Evolutionary conservation across 2,888 invertebrate species (phyloP), one percentile per base, ranked within the genome.

Genomic region (Beris chalybata): DNA sequence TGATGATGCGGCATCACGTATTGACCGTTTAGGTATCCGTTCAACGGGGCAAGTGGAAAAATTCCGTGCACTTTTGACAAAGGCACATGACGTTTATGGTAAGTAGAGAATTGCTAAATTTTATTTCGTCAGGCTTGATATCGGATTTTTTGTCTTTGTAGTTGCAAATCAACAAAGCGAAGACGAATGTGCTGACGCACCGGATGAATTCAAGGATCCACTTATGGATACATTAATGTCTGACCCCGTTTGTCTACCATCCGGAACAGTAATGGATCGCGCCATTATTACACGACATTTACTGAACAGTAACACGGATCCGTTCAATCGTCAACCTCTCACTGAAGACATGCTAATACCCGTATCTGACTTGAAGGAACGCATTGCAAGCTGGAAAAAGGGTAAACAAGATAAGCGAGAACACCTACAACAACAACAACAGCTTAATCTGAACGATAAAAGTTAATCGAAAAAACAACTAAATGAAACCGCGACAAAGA

Each of bases 211-310:
- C 80, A 89, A 90, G 79, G 97, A 97, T 83, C 97, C 97, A 0
- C 84, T 97, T 44, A 97, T 97, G 97, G 96, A 96, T 79, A 97
- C 97, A 0, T 83, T 97, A 59, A 97, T 97, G 97, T 90, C 90
- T 5, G 97, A 97, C 81, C 97, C 97, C 9, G 97, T 97, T 9
- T 83, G 90, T 70, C 83, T 97, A 74, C 97, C 97, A 3, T 93
- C 95, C 69, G 95, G 95, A 69, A 89, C 88, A 75, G 87, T 96
- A 30, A 97, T 97, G 95, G 97, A 97, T 81, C 86, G 96, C 69
- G 87, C 95, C 43, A 93, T 96, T 72, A 97, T 97, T 70, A 86
- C 94, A 77, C 86, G 97, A 70, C 97, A 97, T 82, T 84, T 97
- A 76, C 85, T 97, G 73, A 97, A 97, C 82, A 96, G 96, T 75